These are phyloP conservation scores for Ptilonorhynchus violaceus DNA, from an alignment of 2,113 vertebrate genomes.

Conservation along the genomic window DNA sequence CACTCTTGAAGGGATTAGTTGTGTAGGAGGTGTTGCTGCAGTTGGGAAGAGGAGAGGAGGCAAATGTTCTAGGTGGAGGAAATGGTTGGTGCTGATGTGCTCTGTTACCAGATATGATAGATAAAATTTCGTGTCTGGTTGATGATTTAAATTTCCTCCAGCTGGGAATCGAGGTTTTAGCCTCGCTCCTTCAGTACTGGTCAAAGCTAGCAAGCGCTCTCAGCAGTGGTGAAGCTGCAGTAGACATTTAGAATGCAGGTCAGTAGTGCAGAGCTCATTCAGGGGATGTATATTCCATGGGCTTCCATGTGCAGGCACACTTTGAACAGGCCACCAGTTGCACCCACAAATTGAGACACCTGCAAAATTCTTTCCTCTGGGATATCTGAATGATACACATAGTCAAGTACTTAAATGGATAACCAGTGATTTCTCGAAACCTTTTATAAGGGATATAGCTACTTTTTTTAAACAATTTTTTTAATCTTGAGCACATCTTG, in stretches of 20 bases:
- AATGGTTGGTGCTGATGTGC: neutral
- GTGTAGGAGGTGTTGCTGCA: neutral
- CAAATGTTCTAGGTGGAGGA: neutral
- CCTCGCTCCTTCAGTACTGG: neutral
- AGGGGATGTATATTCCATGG: neutral
- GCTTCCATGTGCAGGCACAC: neutral
- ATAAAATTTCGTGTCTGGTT: neutral
- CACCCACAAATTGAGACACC: neutral
- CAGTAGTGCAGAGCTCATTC: constrained; percentile 10
- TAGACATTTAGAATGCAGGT: neutral
- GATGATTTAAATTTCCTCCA: neutral
- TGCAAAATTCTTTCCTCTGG: neutral
- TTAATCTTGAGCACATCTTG: neutral
- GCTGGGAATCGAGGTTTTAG: neutral
- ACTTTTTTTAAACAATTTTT: neutral
- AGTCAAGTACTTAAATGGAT: neutral
- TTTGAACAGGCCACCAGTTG: neutral
- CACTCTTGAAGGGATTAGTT: neutral
- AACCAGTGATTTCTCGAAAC: neutral
- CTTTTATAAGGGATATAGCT: neutral
- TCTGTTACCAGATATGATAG: neutral
- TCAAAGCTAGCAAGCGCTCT: neutral
- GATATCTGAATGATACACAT: neutral
- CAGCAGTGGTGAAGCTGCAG: neutral
- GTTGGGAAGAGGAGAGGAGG: neutral